These are phyloP conservation scores for Cataglyphis livida DNA, from an alignment of 2,888 invertebrate species.

Conservation along the genomic window DNA sequence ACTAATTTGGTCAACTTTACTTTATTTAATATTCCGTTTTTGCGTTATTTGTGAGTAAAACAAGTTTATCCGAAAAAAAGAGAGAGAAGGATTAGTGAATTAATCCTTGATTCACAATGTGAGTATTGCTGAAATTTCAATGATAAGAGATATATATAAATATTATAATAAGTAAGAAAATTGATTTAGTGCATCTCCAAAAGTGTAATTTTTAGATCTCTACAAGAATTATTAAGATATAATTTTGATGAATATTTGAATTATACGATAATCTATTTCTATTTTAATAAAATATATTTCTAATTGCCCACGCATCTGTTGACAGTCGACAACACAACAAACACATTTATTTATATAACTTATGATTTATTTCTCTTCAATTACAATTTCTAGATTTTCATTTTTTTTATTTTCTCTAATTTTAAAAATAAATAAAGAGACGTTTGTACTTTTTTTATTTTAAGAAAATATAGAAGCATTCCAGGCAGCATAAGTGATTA, in stretches of 20 bases:
- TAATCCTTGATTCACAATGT: neutral
- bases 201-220: neutral
- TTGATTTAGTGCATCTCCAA: neutral
- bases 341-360: neutral
- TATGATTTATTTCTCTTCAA: neutral
- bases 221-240: neutral
- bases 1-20: neutral
- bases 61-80: neutral
- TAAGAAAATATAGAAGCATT: neutral
- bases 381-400: neutral
- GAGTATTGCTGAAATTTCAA: neutral
- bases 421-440: neutral
- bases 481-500: neutral
- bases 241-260: neutral
- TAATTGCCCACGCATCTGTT: neutral
- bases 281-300: neutral
- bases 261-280: neutral
- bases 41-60: neutral
- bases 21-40: neutral
- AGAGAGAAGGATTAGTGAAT: neutral
- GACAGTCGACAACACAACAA: neutral
- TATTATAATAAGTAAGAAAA: neutral
- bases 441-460: neutral
- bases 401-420: neutral
- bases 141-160: neutral